Evolutionary conservation across 2,113 vertebrate genomes (phyloP), one percentile per base, ranked within the genome.

Genomic region (Blennius ocellaris): DNA sequence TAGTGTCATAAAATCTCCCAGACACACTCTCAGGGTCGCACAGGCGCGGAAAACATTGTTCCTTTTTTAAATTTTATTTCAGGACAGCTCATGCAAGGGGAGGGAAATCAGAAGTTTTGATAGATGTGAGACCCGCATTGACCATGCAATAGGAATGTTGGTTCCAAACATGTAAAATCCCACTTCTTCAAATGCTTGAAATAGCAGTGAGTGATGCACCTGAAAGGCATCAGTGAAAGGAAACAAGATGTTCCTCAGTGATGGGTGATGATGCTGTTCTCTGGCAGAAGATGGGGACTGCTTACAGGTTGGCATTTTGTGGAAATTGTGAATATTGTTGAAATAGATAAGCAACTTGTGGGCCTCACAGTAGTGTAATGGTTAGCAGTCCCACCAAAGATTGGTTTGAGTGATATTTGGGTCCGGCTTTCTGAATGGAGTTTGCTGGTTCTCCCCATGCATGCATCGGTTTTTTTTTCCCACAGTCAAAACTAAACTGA

Each of bases 1-100:
- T 68, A 63, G 73, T 81, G 68, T 77, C 74, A 82, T 84, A 89
- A 89, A 89, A 73, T 81, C 71, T 80, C 69, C 37, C 62, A 83
- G 77, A 78, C 73, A 79, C 37, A 75, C 59, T 74, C 44, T 59
- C 82, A 87, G 82, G 84, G 87, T 87, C 71, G 71, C 81, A 74
- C 61, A 70, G 77, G 69, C 63, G 51, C 64, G 72, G 59, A 79
- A 76, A 40, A 21, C 58, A 55, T 50, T 50, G 69, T 53, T 48
- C 21, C 53, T 53, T 71, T 30, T 30, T 30, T 30, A n/a, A n/a
- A n/a, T 30, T 30, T 30, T 30, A 30, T 79, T 73, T 69, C 52
- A 49, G 55, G 68, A 69, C 44, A 41, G 52, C 62, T 69, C 16
- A 39, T 61, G 58, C 48, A 60, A 67, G 65, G 15, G 7, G 21